These are phyloP conservation scores for Tricholaema leucomelas DNA, from an alignment of 2,113 vertebrate species.

Conservation along the genomic window DNA sequence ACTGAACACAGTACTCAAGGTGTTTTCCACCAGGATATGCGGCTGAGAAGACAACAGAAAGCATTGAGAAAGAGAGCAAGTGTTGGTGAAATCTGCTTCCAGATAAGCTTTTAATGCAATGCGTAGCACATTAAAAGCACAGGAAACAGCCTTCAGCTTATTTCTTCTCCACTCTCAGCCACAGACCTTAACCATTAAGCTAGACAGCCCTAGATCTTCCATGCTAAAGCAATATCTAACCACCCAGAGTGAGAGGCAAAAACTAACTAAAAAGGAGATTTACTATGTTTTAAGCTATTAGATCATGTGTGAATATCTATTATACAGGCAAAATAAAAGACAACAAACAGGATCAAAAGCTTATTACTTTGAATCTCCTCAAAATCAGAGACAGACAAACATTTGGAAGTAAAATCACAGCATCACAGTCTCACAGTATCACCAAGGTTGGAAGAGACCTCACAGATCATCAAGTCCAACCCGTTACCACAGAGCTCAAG, in stretches of 20 bases:
- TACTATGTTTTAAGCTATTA: neutral
- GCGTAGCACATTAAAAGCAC: neutral
- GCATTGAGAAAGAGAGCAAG: neutral
- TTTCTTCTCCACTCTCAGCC: neutral
- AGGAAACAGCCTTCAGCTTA: neutral
- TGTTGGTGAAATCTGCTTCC: neutral
- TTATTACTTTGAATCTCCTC: neutral
- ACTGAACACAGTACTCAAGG: too few relatives aligned
- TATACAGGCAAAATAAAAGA: neutral
- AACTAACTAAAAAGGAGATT: neutral
- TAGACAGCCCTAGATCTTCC: neutral
- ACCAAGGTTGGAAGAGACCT: too few relatives aligned
- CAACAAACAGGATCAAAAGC: neutral
- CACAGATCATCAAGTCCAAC: too few relatives aligned
- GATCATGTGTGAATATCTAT: neutral
- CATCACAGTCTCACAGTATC: too few relatives aligned
- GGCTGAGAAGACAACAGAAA: neutral
- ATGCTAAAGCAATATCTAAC: neutral
- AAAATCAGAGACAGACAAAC: neutral
- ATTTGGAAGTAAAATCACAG: neutral
- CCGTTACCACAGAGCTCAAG: too few relatives aligned
- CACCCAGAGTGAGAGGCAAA: neutral
- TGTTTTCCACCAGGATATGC: neutral
- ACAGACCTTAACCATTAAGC: neutral
- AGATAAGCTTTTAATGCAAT: neutral